Percentiles rank a stretch among this genome's conserved stretches.
phyloP scores from a whole-genome alignment of 2,113 vertebrate species.

The Hyla sarda region DNA sequence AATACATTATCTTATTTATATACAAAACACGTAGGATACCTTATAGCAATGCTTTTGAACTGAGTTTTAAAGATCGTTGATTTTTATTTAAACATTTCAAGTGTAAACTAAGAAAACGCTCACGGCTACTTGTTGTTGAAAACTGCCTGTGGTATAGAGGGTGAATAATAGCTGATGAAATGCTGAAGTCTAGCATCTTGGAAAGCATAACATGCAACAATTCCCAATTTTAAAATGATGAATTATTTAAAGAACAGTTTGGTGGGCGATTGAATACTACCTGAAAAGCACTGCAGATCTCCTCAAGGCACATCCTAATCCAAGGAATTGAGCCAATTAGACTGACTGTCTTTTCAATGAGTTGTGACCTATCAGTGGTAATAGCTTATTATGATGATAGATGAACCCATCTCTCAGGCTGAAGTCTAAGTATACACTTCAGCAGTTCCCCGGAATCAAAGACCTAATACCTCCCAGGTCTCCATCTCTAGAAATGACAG shows the following conservation, averaged over 20 bases:
- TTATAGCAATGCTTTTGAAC: neutral
- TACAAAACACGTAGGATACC: neutral
- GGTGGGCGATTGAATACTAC: conserved; percentile 75
- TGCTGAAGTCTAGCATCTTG: conserved; percentile 62
- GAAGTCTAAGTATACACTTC: conserved; percentile 77
- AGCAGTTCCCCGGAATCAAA: conserved; percentile 75
- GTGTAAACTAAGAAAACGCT: neutral
- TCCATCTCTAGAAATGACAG: conserved; percentile 72
- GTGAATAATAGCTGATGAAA: conserved; percentile 58
- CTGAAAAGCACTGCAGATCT: conserved; percentile 70
- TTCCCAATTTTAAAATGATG: conserved; percentile 66
- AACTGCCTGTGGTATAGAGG: conserved; percentile 20
- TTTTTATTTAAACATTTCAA: conserved; percentile 21
- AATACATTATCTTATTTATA: neutral
- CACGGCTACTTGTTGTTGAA: conserved; percentile 6
- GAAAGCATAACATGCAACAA: conserved; percentile 62
- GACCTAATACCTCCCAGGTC: conserved; percentile 77
- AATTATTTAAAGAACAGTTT: conserved; percentile 76
- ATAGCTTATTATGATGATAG: conserved; percentile 88
- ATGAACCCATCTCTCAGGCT: conserved; percentile 83
- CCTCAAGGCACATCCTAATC: conserved; percentile 71
- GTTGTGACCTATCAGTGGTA: conserved; percentile 82
- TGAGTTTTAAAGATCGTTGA: neutral
- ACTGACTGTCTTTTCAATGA: conserved; percentile 78
- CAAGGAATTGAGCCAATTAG: conserved; percentile 81